These are phyloP conservation scores for Maconellicoccus hirsutus DNA, from an alignment of 1,140 invertebrate species.

Conservation along the genomic window DNA sequence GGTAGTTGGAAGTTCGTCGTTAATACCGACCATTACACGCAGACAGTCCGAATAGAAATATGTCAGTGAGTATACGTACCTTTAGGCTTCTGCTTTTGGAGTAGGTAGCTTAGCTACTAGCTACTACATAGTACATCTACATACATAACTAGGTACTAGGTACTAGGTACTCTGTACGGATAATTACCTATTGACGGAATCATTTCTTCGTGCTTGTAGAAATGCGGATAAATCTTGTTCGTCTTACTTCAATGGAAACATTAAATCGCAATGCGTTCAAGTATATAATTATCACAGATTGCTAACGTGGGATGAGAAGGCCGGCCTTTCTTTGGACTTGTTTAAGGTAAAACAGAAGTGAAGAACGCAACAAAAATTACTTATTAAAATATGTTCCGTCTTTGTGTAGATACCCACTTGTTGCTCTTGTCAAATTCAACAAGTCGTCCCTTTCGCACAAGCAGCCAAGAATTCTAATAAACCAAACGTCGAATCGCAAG, in stretches of 20 bases:
- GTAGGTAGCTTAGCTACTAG: no score
- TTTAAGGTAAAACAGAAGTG: constrained; percentile 69
- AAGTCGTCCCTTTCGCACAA: not conserved
- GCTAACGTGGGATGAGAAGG: constrained; percentile 66
- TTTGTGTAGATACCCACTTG: not conserved
- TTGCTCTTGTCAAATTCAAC: constrained; percentile 1
- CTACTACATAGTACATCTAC: no score
- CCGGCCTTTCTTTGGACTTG: constrained; percentile 73
- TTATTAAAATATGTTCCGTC: no score
- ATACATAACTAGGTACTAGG: no score
- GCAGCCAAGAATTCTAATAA: not conserved
- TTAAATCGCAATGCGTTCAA: constrained; percentile 69
- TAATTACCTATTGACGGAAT: no score
- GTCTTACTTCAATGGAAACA: constrained; percentile 65
- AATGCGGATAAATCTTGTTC: constrained; percentile 60
- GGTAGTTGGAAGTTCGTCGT: constrained; percentile 80
- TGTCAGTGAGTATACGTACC: constrained; percentile 47
- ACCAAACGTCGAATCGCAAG: not conserved
- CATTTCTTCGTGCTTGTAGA: constrained; percentile 39
- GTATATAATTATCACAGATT: constrained; percentile 78
- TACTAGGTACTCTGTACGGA: no score
- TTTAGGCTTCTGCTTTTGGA: no score
- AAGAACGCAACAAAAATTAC: no score
- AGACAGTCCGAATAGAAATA: constrained; percentile 70
- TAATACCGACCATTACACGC: constrained; percentile 73